phyloP scores from a whole-genome alignment of 2,113 vertebrate genomes.

The Hydrolagus affinis region DNA sequence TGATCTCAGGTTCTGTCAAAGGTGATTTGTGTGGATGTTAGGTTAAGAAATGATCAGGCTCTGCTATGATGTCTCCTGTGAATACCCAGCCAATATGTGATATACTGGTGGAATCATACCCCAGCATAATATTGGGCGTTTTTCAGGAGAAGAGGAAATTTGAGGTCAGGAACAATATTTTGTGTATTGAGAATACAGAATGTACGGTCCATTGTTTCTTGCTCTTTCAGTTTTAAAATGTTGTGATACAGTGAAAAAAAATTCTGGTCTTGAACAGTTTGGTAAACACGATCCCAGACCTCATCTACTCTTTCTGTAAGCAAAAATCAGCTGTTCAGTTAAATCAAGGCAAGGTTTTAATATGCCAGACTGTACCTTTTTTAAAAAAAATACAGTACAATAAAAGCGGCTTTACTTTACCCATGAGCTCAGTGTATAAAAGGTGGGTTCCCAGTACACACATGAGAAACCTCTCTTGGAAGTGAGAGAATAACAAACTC shows the following conservation, averaged over 20 bases:
- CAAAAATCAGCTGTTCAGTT: background rate
- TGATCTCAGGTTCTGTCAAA: no score
- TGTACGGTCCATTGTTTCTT: background rate
- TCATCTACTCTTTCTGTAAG: background rate
- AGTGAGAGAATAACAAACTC: background rate
- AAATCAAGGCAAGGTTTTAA: conserved; percentile 11
- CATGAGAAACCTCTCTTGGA: background rate
- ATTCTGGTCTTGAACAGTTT: background rate
- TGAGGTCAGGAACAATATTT: no score
- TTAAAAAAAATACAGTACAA: background rate
- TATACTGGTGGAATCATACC: no score
- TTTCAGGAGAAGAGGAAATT: no score
- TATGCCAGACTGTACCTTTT: background rate
- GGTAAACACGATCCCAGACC: background rate
- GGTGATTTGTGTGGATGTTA: no score
- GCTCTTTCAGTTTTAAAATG: background rate
- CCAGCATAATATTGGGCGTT: no score
- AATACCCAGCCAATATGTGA: no score
- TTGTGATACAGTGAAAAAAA: background rate
- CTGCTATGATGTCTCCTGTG: no score
- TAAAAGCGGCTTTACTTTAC: no score
- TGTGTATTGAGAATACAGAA: no score
- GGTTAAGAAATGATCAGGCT: no score
- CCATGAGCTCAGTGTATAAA: background rate
- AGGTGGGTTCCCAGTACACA: background rate